Evolutionary conservation across 2,113 vertebrate species (phyloP).

Genomic region (Myrmecobius fasciatus): DNA sequence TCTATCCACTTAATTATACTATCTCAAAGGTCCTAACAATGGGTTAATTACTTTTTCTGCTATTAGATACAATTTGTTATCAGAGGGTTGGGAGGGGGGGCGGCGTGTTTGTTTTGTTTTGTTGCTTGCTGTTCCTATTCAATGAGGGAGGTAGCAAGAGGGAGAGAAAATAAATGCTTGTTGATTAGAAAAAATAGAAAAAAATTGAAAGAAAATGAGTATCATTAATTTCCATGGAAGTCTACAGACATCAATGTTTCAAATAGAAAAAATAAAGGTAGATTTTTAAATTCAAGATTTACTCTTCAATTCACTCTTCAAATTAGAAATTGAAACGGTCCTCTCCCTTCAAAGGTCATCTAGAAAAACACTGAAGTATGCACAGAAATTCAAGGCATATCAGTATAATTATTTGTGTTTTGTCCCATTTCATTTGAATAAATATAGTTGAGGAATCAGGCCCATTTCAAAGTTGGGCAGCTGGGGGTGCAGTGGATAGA

Average conservation of each 20-base stretch:
- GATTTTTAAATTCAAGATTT: constrained; percentile 36
- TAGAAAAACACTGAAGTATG: background rate
- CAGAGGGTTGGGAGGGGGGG: background rate
- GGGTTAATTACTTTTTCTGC: background rate
- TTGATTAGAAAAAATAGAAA: background rate
- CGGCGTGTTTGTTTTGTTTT: background rate
- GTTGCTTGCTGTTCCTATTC: background rate
- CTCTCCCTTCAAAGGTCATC: constrained; percentile 2
- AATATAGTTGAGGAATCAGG: background rate
- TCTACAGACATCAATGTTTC: background rate
- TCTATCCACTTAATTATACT: background rate
- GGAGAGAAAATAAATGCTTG: background rate
- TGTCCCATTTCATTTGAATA: constrained; percentile 6
- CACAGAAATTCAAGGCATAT: background rate
- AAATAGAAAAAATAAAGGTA: background rate
- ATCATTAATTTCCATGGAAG: background rate
- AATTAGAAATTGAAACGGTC: constrained; percentile 16
- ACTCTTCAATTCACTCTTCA: too few relatives aligned
- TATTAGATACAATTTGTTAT: background rate
- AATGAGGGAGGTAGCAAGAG: background rate
- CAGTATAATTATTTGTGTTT: constrained; percentile 35
- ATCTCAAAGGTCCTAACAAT: background rate
- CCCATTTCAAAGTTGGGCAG: background rate
- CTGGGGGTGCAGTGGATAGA: background rate
- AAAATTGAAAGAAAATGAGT: constrained; percentile 15